Conservation (phyloP, 2,113 vertebrate species). For the Pteruthius melanotis region DNA sequence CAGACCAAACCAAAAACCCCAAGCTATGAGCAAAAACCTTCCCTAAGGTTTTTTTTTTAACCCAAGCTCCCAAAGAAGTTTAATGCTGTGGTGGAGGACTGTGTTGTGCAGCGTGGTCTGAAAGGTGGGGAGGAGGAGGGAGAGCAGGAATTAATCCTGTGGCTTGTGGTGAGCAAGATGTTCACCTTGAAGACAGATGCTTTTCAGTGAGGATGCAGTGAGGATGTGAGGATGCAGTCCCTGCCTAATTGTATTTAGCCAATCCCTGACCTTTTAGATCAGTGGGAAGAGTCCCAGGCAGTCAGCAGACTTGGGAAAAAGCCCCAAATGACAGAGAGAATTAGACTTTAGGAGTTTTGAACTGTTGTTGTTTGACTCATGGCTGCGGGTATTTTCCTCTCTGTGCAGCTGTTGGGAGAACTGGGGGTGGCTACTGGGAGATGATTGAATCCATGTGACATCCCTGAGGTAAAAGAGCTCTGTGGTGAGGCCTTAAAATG, state of each 20-base stretch:
- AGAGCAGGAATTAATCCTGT: background rate
- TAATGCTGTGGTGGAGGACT: background rate
- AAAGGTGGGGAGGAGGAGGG: background rate
- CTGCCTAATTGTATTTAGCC: background rate
- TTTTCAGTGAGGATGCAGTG: background rate
- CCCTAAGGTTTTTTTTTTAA: background rate
- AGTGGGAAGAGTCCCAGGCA: background rate
- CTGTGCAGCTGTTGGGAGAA: conserved; percentile 57
- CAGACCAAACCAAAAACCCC: background rate
- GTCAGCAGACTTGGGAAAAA: conserved; percentile 29
- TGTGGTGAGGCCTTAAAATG: background rate
- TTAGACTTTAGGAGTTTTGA: background rate
- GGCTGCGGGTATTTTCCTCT: conserved; percentile 15
- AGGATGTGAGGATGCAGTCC: background rate
- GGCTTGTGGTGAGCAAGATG: background rate
- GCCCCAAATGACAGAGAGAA: background rate
- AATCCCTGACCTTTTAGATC: background rate
- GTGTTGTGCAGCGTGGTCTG: background rate
- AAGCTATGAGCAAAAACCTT: background rate
- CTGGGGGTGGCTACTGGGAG: conserved; percentile 45
- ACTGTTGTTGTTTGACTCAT: conserved; percentile 23
- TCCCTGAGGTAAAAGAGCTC: conserved; percentile 2
- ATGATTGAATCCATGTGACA: conserved; percentile 37
- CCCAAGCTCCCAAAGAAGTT: background rate
- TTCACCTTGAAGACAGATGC: background rate